These are phyloP conservation scores for Leptura quadrifasciata DNA, from an alignment of 2,888 invertebrate genomes.

Conservation along the genomic window DNA sequence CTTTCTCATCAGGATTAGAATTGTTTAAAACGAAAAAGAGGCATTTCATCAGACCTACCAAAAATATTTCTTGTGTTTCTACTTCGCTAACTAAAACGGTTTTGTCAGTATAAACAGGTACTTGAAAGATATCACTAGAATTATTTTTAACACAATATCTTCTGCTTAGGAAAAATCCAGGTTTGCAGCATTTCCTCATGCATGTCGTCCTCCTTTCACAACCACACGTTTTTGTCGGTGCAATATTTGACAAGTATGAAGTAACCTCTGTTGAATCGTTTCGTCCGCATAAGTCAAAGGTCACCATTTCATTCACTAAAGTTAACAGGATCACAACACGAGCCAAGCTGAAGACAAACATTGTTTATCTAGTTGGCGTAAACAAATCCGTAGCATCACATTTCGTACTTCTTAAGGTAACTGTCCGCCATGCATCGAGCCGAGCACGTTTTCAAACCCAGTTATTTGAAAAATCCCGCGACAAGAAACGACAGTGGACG, in stretches of 20 bases:
- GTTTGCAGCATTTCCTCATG: slow-evolving; percentile 42
- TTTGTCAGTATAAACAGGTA: slow-evolving; percentile 28
- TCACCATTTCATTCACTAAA: slow-evolving; percentile 25
- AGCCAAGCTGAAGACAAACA: not conserved
- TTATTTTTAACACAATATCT: slow-evolving; percentile 20
- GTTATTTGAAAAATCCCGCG: slow-evolving; percentile 45
- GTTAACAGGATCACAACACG: slow-evolving; percentile 9
- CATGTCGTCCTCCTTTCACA: slow-evolving; percentile 25
- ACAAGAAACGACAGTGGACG: slow-evolving; percentile 46
- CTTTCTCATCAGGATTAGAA: slow-evolving; percentile 16
- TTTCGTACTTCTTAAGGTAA: slow-evolving; percentile 32
- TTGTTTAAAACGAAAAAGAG: slow-evolving; percentile 22
- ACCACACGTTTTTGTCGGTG: slow-evolving; percentile 1
- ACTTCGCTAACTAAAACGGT: slow-evolving; percentile 6
- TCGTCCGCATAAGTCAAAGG: slow-evolving; percentile 28
- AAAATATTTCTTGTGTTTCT: not conserved
- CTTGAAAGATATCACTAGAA: slow-evolving; percentile 2
- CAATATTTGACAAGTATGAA: slow-evolving; percentile 25
- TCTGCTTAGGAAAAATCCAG: slow-evolving; percentile 24
- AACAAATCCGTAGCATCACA: slow-evolving; percentile 5
- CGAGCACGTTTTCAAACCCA: slow-evolving; percentile 45
- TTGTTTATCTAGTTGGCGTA: slow-evolving; percentile 10
- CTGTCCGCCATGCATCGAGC: slow-evolving; percentile 15
- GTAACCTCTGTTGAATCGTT: not conserved
- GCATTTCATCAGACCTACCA: slow-evolving; percentile 38